Percentiles rank a stretch among this genome's conserved stretches.
phyloP scores from a whole-genome alignment of 1,140 invertebrate genomes.

The Eumaeus atala region DNA sequence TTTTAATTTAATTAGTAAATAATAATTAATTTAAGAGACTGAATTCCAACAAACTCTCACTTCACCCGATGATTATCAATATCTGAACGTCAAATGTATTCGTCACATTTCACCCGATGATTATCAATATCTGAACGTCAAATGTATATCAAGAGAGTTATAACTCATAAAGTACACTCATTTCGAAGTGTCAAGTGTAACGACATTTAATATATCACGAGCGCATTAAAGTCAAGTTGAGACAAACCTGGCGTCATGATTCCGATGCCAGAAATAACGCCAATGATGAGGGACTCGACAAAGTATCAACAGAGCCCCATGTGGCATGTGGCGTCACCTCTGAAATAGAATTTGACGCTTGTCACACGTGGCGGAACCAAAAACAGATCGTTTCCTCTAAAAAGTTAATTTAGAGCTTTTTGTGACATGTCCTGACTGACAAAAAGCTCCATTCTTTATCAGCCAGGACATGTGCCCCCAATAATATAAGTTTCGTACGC shows the following conservation, averaged over 20 bases:
- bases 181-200: constrained; percentile 48
- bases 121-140: too few relatives aligned
- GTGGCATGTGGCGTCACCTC: constrained; percentile 37
- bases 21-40: too few relatives aligned
- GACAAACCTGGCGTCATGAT: too few relatives aligned
- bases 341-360: constrained; percentile 68
- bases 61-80: too few relatives aligned
- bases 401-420: constrained; percentile 71
- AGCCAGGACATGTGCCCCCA: constrained; percentile 54
- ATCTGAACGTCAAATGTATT: too few relatives aligned
- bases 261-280: constrained; percentile 51
- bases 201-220: constrained; percentile 56
- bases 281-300: constrained; percentile 63
- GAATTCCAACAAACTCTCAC: too few relatives aligned
- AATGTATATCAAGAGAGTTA: too few relatives aligned
- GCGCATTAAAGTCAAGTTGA: constrained; percentile 62
- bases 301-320: constrained; percentile 61
- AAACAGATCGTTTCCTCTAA: constrained; percentile 72
- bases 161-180: too few relatives aligned
- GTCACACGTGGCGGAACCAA: constrained; percentile 52
- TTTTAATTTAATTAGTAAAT: too few relatives aligned
- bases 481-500: constrained; percentile 56
- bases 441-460: constrained; percentile 61
- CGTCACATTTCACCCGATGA: too few relatives aligned
- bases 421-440: too few relatives aligned